Base-by-base conservation (phyloP, 2,113 vertebrate genomes). In the Phaethornis superciliosus region DNA sequence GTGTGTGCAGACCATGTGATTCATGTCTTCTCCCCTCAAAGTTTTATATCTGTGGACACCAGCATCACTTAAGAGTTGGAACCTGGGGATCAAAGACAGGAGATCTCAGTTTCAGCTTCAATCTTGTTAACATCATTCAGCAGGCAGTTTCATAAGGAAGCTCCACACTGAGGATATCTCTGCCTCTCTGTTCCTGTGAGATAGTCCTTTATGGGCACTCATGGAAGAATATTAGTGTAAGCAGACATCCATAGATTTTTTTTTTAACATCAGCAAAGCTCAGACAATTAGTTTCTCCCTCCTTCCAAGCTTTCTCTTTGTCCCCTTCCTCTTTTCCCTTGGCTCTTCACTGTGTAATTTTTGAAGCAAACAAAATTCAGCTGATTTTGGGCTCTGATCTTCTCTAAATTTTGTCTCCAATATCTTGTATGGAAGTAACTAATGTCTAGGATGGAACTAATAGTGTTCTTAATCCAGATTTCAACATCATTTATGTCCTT, bases 341-440 rank as follows among this genome's bases (percentile, higher is more conserved):
- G 59, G 35, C 0, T 1, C 23, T 64, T 79, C 47, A 67, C 1
- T 33, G 40, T 0, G 0, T 85, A 46, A 91, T 52, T 44, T 95
- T 47, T 60, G 63, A 81, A 55, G 44, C 8, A 56, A 82, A 67
- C 24, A 71, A 44, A 88, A 51, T 26, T 47, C 11, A 3, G 30
- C 49, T 69, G 67, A 70, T 52, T 30, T 42, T 28, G 9, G 46
- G 58, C 42, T 52, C 37, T 23, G 46, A 65, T 85, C 21, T 72
- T 47, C 58, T 72, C 72, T 74, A 49, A 77, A 78, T 35, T 44
- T 71, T 58, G 8, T 81, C 55, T 80, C 46, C 85, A 30, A 64
- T 1, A 2, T 51, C 52, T 79, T 5, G 0, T 49, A 33, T 67
- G 32, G 40, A 40, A 40, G 40, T 13, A 40, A 40, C 40, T 40